Base-by-base conservation (phyloP, 1,140 invertebrate species). In the Drosophila kepulauana region DNA sequence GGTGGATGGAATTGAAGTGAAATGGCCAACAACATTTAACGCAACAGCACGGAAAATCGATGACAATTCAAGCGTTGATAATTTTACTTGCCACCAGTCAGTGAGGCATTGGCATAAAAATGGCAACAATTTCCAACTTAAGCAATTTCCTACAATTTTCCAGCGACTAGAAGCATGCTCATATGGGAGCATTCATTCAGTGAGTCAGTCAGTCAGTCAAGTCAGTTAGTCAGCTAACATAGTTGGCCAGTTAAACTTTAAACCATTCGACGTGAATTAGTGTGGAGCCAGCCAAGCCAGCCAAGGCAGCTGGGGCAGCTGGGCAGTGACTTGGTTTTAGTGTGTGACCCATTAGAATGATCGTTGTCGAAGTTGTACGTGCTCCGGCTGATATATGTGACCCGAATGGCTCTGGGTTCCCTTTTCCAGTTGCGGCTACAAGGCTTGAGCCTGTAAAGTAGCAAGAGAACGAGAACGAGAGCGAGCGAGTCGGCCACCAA, bases 261-360 rank as follows among this genome's bases (percentile, higher is more conserved):
- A 70, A 68, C 63, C 57, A 59, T 73, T 73, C 58, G 63, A 66
- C 75, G 73, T 79, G 77, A 79, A 76, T 79, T 79, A 79, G 77
- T 63, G 74, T 66, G 74, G 67, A 25, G 20, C 20, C 68, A 56
- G 57, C 52, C 56, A 59, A 25, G 20, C 20, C 68, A 56, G 57
- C 52, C 56, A 59, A 13, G 33, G 33, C 33, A 33, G 33, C 33
- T 5, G 33, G 33, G 69, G 67, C 74, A 73, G 68, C 74, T 73
- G 68, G 51, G 61, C 66, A 76, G 66, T 61, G 75, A 61, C 75
- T 72, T 86, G 84, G 79, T 64, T 72, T 80, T 82, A 82, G 73
- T 88, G 84, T 88, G 84, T 88, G 84, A 88, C 85, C 85, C 85
- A 85, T 89, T 88, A 88, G 85, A 88, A 90, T 88, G 85, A 88